Percentiles rank a stretch among this genome's conserved stretches.
These are phyloP conservation scores for Cepphus grylle DNA, from an alignment of 2,113 vertebrate genomes.

Conservation along the genomic window DNA sequence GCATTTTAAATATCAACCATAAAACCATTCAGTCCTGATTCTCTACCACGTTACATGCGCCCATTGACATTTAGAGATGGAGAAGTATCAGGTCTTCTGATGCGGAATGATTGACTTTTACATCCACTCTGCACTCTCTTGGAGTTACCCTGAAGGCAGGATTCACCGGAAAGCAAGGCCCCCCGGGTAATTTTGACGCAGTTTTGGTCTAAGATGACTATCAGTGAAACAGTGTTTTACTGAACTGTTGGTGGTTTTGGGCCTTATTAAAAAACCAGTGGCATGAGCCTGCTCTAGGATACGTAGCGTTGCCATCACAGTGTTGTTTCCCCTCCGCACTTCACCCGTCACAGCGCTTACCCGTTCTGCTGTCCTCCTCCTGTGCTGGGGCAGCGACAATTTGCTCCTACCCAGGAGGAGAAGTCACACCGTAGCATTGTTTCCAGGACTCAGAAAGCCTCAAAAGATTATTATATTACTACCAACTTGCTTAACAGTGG, in stretches of 20 bases:
- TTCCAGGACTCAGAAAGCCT: neutral
- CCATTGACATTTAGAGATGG: neutral
- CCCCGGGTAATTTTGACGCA: neutral
- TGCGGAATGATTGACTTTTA: neutral
- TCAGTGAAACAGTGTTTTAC: neutral
- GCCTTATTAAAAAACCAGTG: neutral
- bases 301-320: fast-evolving
- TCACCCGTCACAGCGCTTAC: neutral
- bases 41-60: neutral
- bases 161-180: neutral
- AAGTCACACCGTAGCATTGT: neutral
- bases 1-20: neutral
- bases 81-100: neutral
- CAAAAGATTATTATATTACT: neutral
- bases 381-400: neutral
- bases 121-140: neutral
- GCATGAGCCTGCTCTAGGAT: neutral
- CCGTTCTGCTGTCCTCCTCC: neutral
- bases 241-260: neutral
- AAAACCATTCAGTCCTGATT: neutral
- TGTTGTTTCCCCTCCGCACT: neutral
- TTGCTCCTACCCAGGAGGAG: neutral
- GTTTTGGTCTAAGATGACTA: neutral
- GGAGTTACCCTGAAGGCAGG: neutral
- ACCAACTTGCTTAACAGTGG: neutral